These are phyloP conservation scores for Mastigias papua DNA, from an alignment of 30 jellyfish, hydroid and myxozoan species.

Conservation along the genomic window DNA sequence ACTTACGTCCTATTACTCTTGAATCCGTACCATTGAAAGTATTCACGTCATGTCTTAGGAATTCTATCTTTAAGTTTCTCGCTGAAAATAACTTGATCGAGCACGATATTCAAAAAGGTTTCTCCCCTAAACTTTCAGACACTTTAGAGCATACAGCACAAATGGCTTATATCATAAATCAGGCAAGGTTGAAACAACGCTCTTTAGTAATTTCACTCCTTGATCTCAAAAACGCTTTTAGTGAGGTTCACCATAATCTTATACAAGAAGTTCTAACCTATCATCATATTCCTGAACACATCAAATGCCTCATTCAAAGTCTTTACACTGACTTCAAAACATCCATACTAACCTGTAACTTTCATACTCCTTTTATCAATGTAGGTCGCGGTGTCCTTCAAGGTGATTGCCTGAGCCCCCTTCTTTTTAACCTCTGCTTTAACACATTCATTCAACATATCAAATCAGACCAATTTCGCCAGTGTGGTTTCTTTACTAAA, in stretches of 20 bases:
- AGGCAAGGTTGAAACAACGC: slow-evolving; percentile 30
- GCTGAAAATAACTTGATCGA: slow-evolving; percentile 39
- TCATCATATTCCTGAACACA: slow-evolving; percentile 15
- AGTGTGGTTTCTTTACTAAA: slow-evolving; percentile 11
- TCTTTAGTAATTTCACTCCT: slow-evolving; percentile 19
- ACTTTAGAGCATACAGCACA: slow-evolving; percentile 29
- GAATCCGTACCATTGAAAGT: slow-evolving; percentile 32
- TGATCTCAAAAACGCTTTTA: slow-evolving; percentile 31
- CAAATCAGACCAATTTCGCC: slow-evolving; percentile 22
- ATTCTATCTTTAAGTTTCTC: neutral
- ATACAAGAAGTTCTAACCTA: neutral
- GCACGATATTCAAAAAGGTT: slow-evolving; percentile 18
- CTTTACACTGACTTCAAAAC: slow-evolving; percentile 11
- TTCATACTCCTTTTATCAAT: neutral
- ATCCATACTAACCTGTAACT: slow-evolving; percentile 4
- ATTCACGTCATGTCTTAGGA: slow-evolving; percentile 13
- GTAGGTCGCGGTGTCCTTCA: slow-evolving; percentile 24
- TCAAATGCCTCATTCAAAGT: neutral
- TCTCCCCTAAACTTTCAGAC: slow-evolving; percentile 12
- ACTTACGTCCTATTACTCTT: slow-evolving; percentile 40
- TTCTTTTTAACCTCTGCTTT: slow-evolving; percentile 31
- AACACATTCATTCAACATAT: slow-evolving; percentile 19
- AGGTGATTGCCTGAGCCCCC: slow-evolving; percentile 51
- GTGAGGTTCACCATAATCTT: neutral
- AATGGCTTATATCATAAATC: slow-evolving; percentile 18